Evolutionary conservation across 2,888 invertebrate species (phyloP), one percentile per base, ranked within the genome.

Genomic region (Spilarctia lutea): DNA sequence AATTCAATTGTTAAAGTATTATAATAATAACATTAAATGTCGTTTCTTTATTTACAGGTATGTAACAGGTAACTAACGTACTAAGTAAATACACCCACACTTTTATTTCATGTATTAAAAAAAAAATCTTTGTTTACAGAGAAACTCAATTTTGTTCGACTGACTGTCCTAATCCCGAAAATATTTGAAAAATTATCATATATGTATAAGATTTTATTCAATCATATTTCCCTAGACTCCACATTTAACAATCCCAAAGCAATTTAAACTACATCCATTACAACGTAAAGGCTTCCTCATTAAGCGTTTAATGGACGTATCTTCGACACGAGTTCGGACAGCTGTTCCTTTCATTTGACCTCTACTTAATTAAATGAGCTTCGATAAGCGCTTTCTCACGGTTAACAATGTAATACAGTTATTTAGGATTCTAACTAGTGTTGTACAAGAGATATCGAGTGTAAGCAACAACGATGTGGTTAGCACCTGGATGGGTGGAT

Each of bases 391-490:
- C 75, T 30, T 48, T 73, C 78, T 73, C 79, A 78, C 65, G 80
- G 76, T 73, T 76, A 74, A 73, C 75, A 70, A 74, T 75, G 73
- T 86, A 88, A 88, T 86, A 86, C 85, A 88, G 81, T 88, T 88
- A 87, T 77, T 80, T 76, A 79, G 65, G 68, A 68, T 82, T 79
- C 72, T 86, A 83, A 48, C 86, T 68, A 84, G 48, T 78, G 79
- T 30, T 66, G 63, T 27, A 30, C n/a, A 30, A 56, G 52, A 16
- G 60, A 35, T 11, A 13, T 16, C 45, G 16, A 2, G 3, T 2
- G 33, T 2, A 33, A 33, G 33, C 33, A 33, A 33, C 4, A 4
- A 33, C 33, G 33, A 4, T 4, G 33, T 4, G 33, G 33, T 33
- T 33, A 33, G 4, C 4, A 3, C 4, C 33, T 33, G 33, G 33